Base-by-base conservation (phyloP, 2,888 invertebrate genomes). In the Bhutanitis thaidina region DNA sequence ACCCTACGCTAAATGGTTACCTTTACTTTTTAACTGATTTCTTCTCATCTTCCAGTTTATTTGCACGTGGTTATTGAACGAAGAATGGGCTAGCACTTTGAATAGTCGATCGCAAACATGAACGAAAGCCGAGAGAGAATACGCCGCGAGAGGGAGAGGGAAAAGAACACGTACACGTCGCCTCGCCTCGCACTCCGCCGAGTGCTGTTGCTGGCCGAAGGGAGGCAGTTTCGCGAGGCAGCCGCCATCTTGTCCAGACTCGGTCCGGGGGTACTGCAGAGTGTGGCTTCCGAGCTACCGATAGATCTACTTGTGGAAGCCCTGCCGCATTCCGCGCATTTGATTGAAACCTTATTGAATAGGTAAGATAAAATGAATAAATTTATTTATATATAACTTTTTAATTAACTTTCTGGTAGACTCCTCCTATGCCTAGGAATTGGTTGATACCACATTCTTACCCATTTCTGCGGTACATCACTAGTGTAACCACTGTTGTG, bases 231-330 rank as follows among this genome's bases (percentile, higher is more conserved):
- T 76, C 89, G 96, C n/a, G 97, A 97, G 73, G 97, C 97, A 5
- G 96, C 97, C 0, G 93, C 94, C 37, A 94, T 97, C 52, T 91
- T 98, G 56, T 92, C 94, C 38, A 91, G 96, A 37, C 88, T 97
- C 13, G 96, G 95, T 3, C 93, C 94, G 35, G 94, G 94, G 1
- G 96, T 96, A 2, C 90, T 97, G 61, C 93, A 94, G 57, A 92
- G 93, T 1, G 93, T 94, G 1, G 93, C 94, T 0, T 82, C 92
- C 1, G 97, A 97, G 58, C 88, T 97, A 57, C 97, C 97, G 0
- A 91, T 97, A 45, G 97, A 97, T 74, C 88, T 96, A 60, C 90
- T 97, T 61, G 93, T 97, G n/a, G 97, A 97, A 63, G 94, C 96
- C 1, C 88, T 97, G 77, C 97, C 97, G 1, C 95, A 96, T 74